Evolutionary conservation across 2,888 invertebrate genomes (phyloP).

Genomic region (Cephus runcator): DNA sequence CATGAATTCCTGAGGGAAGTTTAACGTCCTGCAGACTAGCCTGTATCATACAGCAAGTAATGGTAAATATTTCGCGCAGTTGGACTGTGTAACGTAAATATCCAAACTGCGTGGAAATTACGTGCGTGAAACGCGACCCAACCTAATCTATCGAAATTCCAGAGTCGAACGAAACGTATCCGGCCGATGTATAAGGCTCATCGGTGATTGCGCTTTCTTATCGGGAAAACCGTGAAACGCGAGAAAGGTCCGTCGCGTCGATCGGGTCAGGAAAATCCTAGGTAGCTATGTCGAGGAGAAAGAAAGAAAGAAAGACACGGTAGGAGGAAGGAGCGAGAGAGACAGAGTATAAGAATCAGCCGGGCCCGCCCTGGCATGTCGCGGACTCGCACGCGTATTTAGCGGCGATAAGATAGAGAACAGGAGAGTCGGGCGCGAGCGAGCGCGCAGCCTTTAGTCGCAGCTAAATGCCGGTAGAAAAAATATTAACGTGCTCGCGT

Average conservation of each 20-base stretch:
- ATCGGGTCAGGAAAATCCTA: conserved; percentile 1
- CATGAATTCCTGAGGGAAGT: background rate
- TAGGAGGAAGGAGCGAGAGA: background rate
- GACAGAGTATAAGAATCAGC: conserved; percentile 1
- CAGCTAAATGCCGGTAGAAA: background rate
- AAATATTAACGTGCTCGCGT: too few relatives aligned
- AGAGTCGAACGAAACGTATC: background rate
- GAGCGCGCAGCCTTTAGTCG: background rate
- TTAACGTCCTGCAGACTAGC: background rate
- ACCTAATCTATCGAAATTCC: background rate
- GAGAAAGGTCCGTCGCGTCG: background rate
- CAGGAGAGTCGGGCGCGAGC: conserved; percentile 15
- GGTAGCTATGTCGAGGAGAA: conserved; percentile 6
- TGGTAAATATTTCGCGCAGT: background rate
- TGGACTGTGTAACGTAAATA: background rate
- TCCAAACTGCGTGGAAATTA: background rate
- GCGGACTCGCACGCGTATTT: background rate
- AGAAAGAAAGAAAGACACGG: background rate
- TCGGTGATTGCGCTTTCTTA: background rate
- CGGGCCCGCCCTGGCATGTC: background rate
- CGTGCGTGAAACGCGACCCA: background rate
- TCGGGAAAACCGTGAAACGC: background rate
- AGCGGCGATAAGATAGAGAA: conserved; percentile 18
- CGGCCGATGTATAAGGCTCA: background rate
- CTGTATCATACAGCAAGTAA: background rate